Evolutionary conservation across 2,797 vertebrate species (phyloP), one percentile per base, ranked within the genome.

Genomic region (Rhadinocentrus ornatus): DNA sequence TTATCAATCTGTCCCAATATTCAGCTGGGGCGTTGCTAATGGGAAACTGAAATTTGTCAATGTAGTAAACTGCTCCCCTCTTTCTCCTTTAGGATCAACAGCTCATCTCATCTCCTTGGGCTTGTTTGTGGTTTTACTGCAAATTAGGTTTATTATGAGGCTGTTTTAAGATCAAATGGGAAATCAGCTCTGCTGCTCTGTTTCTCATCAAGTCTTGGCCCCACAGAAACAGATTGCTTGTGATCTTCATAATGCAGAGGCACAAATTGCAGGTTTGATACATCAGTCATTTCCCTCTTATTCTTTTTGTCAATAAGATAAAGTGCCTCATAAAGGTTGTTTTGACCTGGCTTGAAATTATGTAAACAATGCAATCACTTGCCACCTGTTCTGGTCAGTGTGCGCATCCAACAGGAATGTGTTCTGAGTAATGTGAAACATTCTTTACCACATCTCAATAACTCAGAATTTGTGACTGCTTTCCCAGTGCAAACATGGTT

Each of bases 1-100:
- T 81, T 85, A 91, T 90, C 88, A 89, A 86, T 92, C 85, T 86
- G 82, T 67, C 69, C 59, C 64, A 62, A 61, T 73, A 58, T 85
- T 86, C 74, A 73, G 61, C 62, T 67, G 60, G 69, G 71, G 62
- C 76, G 16, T 56, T 4, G 10, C 50, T 69, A 80, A 81, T 69
- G 71, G 37, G 44, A 44, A 77, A 59, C 24, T 44, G 48, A 82
- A 64, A 73, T 78, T 20, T 64, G 83, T 78, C 66, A 81, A 48
- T 71, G 78, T 59, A 63, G 71, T 78, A 77, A 88, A 81, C 22
- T 35, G 8, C 34, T 53, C 35, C 27, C 52, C 22, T 35, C 58
- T 63, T 37, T 46, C 39, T 60, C 26, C 68, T 75, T 46, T 20
- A 44, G 26, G 29, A 72, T 41, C 39, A 22, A 50, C 27, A 13